phyloP scores from a whole-genome alignment of 2,888 invertebrate genomes.

The Netelia virgata region DNA sequence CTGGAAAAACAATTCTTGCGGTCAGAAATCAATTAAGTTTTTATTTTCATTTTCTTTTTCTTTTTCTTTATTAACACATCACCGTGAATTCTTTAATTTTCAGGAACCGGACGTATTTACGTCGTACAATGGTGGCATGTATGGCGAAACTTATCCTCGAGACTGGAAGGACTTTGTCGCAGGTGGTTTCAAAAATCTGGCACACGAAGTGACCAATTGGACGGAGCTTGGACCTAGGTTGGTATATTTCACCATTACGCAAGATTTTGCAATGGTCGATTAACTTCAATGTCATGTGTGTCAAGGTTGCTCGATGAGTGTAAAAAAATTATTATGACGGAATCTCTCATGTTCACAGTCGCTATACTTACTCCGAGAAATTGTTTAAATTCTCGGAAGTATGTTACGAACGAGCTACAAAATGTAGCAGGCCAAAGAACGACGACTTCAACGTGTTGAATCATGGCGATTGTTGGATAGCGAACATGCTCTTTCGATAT shows the following conservation, averaged over 20 bases:
- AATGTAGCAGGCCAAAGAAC: constrained; percentile 12
- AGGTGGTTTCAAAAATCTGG: too few species aligned
- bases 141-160: constrained; percentile 29
- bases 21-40: too few species aligned
- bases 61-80: background rate
- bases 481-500: constrained; percentile 81
- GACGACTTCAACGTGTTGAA: constrained; percentile 79
- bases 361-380: constrained; percentile 73
- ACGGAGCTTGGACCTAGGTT: too few species aligned
- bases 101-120: constrained; percentile 75
- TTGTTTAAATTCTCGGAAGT: constrained; percentile 63
- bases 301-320: too few species aligned
- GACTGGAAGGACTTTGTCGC: constrained; percentile 69
- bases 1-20: background rate
- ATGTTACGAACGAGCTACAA: constrained; percentile 48
- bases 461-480: constrained; percentile 81
- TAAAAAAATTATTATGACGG: too few species aligned
- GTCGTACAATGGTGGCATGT: constrained; percentile 71
- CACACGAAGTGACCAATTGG: too few species aligned
- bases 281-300: too few species aligned
- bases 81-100: background rate
- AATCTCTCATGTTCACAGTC: background rate
- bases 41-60: too few species aligned
- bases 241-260: background rate
- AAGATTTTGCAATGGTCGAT: too few species aligned